phyloP scores from a whole-genome alignment of 2,113 vertebrate genomes.

The Leucopsar rothschildi region DNA sequence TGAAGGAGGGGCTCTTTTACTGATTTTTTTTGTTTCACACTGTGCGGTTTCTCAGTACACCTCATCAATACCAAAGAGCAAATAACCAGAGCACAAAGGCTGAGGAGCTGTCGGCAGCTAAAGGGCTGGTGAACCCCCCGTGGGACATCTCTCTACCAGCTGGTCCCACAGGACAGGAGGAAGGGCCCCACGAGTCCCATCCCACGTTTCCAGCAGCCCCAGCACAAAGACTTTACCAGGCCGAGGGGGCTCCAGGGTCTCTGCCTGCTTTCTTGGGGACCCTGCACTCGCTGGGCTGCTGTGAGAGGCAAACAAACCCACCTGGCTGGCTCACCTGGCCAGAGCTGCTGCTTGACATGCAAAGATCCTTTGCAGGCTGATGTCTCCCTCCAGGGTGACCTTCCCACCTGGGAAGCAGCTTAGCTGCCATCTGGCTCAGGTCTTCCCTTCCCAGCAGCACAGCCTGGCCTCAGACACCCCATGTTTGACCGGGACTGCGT shows the following conservation, averaged over 20 bases:
- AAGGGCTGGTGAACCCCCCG: neutral
- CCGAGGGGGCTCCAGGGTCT: neutral
- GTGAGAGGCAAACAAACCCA: neutral
- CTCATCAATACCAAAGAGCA: neutral
- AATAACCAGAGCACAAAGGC: neutral
- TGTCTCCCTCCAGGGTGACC: neutral
- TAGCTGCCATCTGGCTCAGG: neutral
- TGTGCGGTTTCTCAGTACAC: neutral
- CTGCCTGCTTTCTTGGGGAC: neutral
- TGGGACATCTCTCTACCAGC: rapidly evolving
- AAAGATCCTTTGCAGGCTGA: neutral
- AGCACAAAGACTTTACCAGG: neutral
- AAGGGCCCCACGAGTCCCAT: rapidly evolving
- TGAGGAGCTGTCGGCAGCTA: neutral
- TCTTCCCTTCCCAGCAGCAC: neutral
- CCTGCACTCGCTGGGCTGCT: neutral
- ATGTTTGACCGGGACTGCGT: rapidly evolving
- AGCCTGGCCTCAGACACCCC: neutral
- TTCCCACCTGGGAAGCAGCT: neutral
- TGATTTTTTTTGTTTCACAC: neutral
- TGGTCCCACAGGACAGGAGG: neutral
- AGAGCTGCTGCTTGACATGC: neutral
- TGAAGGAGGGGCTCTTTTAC: neutral
- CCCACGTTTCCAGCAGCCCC: neutral
- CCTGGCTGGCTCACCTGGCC: neutral